These are phyloP conservation scores for Rhodinocichla rosea DNA, from an alignment of 2,113 vertebrate genomes.

Conservation along the genomic window DNA sequence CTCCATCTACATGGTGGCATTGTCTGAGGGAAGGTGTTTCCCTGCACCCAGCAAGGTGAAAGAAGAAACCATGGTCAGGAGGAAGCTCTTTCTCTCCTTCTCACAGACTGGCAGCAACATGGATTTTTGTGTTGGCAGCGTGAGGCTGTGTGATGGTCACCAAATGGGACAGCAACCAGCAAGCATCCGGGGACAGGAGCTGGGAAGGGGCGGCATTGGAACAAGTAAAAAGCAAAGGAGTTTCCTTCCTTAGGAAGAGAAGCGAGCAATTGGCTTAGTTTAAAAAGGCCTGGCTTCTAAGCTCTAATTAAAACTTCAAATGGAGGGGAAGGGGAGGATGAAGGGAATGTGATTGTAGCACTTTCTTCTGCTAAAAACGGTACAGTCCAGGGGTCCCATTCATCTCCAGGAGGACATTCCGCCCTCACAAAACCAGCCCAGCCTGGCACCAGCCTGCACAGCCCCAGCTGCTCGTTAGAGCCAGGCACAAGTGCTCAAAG, in stretches of 20 bases:
- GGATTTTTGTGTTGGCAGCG: not conserved
- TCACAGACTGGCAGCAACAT: not conserved
- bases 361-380: not conserved
- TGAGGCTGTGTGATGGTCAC: not conserved
- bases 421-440: not conserved
- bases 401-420: constrained; percentile 9
- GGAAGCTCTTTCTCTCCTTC: not conserved
- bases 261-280: constrained; percentile 37
- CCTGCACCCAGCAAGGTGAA: not conserved
- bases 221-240: constrained; percentile 39
- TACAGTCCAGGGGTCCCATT: not conserved
- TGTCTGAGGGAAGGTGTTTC: not conserved
- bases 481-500: not conserved
- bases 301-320: constrained; percentile 52
- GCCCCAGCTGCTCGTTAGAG: not conserved
- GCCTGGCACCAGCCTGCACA: constrained; percentile 12
- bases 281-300: constrained; percentile 5
- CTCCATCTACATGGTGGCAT: fast-evolving
- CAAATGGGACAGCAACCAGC: not conserved
- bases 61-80: not conserved
- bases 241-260: constrained; percentile 53
- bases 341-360: not conserved
- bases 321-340: constrained; percentile 15
- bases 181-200: not conserved
- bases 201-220: not conserved